Evolutionary conservation across 1,140 invertebrate species (phyloP).

Genomic region (Drosophila parabipectinata): DNA sequence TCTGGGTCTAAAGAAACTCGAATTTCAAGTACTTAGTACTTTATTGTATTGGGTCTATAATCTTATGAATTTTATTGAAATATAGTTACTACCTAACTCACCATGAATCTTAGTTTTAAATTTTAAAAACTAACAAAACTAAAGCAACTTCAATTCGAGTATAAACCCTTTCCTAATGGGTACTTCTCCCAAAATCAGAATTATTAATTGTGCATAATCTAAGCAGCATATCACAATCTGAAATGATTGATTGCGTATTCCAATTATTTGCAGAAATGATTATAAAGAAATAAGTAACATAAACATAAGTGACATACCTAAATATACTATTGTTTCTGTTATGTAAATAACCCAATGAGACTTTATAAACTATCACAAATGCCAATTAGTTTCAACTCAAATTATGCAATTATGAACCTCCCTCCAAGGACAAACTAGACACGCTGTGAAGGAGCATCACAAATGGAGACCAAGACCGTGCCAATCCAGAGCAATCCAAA

Average conservation of each 20-base stretch:
- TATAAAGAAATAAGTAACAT: neutral
- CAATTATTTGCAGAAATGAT: slow-evolving; percentile 58
- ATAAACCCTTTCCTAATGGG: neutral
- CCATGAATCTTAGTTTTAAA: no score
- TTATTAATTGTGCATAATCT: slow-evolving; percentile 47
- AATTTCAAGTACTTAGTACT: neutral
- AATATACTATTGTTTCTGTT: neutral
- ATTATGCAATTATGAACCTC: slow-evolving; percentile 43
- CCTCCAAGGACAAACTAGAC: neutral
- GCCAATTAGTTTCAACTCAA: slow-evolving; percentile 59
- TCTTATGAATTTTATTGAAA: no score
- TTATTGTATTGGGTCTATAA: no score
- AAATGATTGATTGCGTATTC: slow-evolving; percentile 29
- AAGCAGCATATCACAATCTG: slow-evolving; percentile 34
- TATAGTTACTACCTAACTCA: neutral
- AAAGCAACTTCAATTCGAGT: neutral
- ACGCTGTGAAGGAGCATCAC: slow-evolving; percentile 6
- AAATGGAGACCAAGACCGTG: neutral
- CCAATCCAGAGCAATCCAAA: slow-evolving; percentile 12
- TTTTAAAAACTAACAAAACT: neutral
- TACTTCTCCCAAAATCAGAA: slow-evolving; percentile 12
- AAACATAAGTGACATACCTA: no score
- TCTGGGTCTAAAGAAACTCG: neutral
- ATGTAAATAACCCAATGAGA: slow-evolving; percentile 18
- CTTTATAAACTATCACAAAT: slow-evolving; percentile 20